These are phyloP conservation scores for Shargacucullia verbasci DNA, from an alignment of 2,888 invertebrate genomes.

Conservation along the genomic window DNA sequence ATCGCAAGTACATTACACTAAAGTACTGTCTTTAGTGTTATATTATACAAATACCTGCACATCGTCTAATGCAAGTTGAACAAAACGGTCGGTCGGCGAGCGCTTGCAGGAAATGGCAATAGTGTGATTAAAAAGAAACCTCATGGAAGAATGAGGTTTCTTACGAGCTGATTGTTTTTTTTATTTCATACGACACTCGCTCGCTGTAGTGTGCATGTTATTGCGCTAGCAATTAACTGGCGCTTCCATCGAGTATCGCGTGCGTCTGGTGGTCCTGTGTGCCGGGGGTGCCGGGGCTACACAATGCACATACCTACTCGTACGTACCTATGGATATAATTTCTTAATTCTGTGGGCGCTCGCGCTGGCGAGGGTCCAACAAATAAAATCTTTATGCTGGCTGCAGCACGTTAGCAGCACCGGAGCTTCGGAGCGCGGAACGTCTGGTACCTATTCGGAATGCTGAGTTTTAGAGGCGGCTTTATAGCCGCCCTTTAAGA, in stretches of 20 bases:
- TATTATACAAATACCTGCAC: too few relatives aligned
- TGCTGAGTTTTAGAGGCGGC: conserved; percentile 12
- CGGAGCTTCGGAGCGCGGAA: background rate
- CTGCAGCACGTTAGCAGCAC: conserved; percentile 20
- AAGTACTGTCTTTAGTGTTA: too few relatives aligned
- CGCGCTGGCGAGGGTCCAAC: conserved; percentile 47
- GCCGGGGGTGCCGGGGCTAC: too few relatives aligned
- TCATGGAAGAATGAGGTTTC: conserved; percentile 4
- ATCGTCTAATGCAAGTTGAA: too few relatives aligned
- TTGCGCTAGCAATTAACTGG: conserved; percentile 5
- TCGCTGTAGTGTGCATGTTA: background rate
- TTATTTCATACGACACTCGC: conserved; percentile 2
- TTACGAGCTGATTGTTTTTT: conserved; percentile 9
- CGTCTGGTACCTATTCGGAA: conserved; percentile 17
- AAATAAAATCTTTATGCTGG: conserved; percentile 36
- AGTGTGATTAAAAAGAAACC: conserved; percentile 6
- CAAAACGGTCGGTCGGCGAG: background rate
- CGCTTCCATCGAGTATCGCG: background rate
- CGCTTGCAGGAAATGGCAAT: conserved; percentile 1
- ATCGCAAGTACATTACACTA: too few relatives aligned
- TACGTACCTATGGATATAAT: conserved; percentile 17
- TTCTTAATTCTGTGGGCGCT: conserved; percentile 28
- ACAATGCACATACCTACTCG: background rate
- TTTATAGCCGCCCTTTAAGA: conserved; percentile 31
- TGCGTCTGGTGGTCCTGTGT: background rate